Base-by-base conservation (phyloP, 2,113 vertebrate genomes). In the Neomonachus schauinslandi region DNA sequence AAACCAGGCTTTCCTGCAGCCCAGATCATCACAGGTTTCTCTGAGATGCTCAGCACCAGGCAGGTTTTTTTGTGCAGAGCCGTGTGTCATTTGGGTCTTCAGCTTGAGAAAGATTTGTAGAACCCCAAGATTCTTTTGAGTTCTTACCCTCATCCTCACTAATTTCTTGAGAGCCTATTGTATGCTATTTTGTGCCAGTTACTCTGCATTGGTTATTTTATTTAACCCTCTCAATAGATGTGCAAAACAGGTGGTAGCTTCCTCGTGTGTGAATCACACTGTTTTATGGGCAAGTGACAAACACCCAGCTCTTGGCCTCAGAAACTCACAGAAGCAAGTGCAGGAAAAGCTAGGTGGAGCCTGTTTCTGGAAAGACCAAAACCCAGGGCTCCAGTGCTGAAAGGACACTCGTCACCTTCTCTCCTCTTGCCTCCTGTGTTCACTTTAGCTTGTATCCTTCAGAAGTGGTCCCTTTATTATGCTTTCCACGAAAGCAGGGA, bases 321-420 rank as follows among this genome's bases (percentile, higher is more conserved):
- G 74, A 46, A 57, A 15, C 26, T 71, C 55, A 14, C 39, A 55
- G 42, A 53, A 21, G 4, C 12, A 71, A 53, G 19, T 15, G 8
- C 4, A 76, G 16, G 39, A 67, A 87, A 79, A 46, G 21, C 24
- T 28, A 3, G 15, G 3, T 6, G 4, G 39, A 36, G 5, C 3
- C 22, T 31, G 7, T 36, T 28, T 31, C 46, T 13, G 18, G 69
- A 28, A 80, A 31, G 21, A 57, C 36, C 57, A 18, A 42, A 89
- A 39, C 12, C 13, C 92, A 79, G 36, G 55, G 19, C n/a, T 61
- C 26, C 31, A 22, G 2, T 8, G 11, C 2, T 9, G 7, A 14
- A 1, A 28, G 4, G 42, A 87, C 7, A 31, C 2, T 1, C 0
- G 0, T 26, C 3, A 1, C 22, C 63, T 74, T 59, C 63, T 85